Base-by-base conservation (phyloP, 2,888 invertebrate species). In the Idaea dimidiata region DNA sequence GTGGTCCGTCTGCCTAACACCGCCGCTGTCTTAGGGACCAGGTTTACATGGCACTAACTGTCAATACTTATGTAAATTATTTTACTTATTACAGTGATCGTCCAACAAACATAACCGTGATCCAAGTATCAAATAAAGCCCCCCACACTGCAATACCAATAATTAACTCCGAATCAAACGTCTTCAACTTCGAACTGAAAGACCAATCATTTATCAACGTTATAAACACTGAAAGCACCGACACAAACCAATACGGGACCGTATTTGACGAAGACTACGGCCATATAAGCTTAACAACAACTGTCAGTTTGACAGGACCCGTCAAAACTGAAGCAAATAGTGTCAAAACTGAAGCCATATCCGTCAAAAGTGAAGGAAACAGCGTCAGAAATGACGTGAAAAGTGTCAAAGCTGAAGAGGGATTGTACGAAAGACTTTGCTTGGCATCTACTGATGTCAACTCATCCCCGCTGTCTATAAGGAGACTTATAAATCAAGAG, bases 21-120 rank as follows among this genome's bases (percentile, higher is more conserved):
- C n/a, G n/a, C n/a, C n/a, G n/a, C n/a, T n/a, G n/a, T n/a, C n/a
- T n/a, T n/a, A n/a, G n/a, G n/a, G n/a, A n/a, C n/a, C n/a, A n/a
- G n/a, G n/a, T n/a, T n/a, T n/a, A n/a, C n/a, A n/a, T n/a, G n/a
- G n/a, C n/a, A n/a, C n/a, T n/a, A n/a, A n/a, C n/a, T n/a, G n/a
- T n/a, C n/a, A n/a, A 4, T 54, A 54, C 70, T 65, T 24, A 56
- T 18, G 33, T 59, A n/a, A 33, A 18, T 16, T 17, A 6, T 55
- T 16, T 57, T n/a, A 57, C 0, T 32, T 17, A 5, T 81, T 84
- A 56, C 74, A 89, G 87, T 4, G 73, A 82, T 1, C 78, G 77
- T 2, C 81, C 84, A 0, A 85, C 93, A 0, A 94, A 94, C 68
- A 86, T 94, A 43, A 94, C 94, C 24, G 94, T 94, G 0, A 94